Percentiles rank a stretch among this genome's conserved stretches.
These are phyloP conservation scores for Upupa epops DNA, from an alignment of 2,113 vertebrate species.

Conservation along the genomic window DNA sequence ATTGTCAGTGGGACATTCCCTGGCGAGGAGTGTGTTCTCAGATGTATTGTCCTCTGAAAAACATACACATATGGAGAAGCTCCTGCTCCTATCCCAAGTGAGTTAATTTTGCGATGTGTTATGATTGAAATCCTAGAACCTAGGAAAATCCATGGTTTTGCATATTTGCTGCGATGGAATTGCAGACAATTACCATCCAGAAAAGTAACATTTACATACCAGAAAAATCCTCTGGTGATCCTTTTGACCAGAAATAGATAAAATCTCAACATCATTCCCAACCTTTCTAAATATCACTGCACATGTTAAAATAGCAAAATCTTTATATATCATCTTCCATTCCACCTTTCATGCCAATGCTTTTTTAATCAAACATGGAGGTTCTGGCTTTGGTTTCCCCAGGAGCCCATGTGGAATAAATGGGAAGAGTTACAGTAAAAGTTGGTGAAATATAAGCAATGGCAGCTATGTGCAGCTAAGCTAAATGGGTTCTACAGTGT, in stretches of 20 bases:
- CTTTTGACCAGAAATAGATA: neutral
- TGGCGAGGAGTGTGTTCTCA: neutral
- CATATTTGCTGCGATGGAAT: neutral
- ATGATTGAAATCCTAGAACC: neutral
- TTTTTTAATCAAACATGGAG: neutral
- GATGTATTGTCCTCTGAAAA: neutral
- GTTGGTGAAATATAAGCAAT: neutral
- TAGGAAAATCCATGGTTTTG: neutral
- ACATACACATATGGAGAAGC: accelerated
- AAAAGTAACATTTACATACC: too few relatives aligned
- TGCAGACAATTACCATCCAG: neutral
- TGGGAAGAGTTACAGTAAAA: neutral
- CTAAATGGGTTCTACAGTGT: neutral
- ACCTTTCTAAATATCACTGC: slow-evolving; percentile 60
- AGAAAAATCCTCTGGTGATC: slow-evolving; percentile 11
- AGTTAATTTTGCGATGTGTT: neutral
- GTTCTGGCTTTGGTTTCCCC: slow-evolving; percentile 1
- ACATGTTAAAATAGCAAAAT: slow-evolving; percentile 36
- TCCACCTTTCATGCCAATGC: neutral
- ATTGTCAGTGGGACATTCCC: neutral
- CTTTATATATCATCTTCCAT: neutral
- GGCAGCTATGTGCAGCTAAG: neutral
- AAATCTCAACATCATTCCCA: slow-evolving; percentile 14
- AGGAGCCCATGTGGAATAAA: neutral
- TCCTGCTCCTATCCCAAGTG: neutral